Evolutionary conservation across 2,113 vertebrate genomes (phyloP).

Genomic region (Cryptotis parvus): DNA sequence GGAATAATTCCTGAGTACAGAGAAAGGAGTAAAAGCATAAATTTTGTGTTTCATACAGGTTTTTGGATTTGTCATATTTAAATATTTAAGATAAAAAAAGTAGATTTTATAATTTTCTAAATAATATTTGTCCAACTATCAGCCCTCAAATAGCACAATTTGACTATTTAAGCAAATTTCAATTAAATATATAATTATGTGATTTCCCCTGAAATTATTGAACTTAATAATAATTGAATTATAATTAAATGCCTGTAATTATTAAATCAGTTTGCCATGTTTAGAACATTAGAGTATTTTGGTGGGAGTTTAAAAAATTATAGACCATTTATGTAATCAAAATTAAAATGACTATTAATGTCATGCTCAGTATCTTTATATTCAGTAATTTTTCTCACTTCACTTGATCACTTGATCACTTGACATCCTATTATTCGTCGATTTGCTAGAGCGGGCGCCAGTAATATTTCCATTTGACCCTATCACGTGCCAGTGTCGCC

Average conservation of each 20-base stretch:
- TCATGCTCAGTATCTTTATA: slow-evolving; percentile 20
- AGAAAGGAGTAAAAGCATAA: slow-evolving; percentile 23
- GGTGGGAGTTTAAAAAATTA: not conserved
- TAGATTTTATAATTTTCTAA: slow-evolving; percentile 10
- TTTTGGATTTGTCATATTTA: not conserved
- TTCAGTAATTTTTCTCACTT: slow-evolving; percentile 31
- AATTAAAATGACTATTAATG: slow-evolving; percentile 42
- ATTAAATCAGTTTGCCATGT: not conserved
- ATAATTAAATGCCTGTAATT: not conserved
- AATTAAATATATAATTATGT: not conserved
- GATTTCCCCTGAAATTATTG: slow-evolving; percentile 19
- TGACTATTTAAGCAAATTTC: not conserved
- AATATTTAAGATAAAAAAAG: slow-evolving; percentile 19
- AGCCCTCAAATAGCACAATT: not conserved
- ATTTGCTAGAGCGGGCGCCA: no score
- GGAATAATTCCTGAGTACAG: no score
- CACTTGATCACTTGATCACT: no score
- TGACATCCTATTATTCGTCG: no score
- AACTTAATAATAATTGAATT: not conserved
- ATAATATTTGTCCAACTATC: not conserved
- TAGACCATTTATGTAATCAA: slow-evolving; percentile 33
- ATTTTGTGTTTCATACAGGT: not conserved
- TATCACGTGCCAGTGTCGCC: no score
- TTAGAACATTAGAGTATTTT: not conserved
- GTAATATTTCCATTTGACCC: no score